Evolutionary conservation across 1,140 invertebrate species (phyloP).

Genomic region (Eupristina koningsbergeri): DNA sequence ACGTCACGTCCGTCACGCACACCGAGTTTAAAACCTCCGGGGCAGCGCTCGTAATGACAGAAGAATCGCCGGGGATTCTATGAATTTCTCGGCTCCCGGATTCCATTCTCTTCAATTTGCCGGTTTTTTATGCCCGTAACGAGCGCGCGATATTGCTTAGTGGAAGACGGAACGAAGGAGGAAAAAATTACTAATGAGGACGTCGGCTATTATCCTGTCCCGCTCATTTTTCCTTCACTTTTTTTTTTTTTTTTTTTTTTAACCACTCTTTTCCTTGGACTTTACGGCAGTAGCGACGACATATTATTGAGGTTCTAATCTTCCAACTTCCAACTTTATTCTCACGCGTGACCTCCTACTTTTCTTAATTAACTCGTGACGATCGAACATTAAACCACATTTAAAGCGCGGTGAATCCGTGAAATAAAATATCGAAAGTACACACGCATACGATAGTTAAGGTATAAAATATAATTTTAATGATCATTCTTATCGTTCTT

Average conservation of each 20-base stretch:
- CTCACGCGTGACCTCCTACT: neutral
- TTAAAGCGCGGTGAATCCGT: too few relatives aligned
- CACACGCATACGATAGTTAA: too few relatives aligned
- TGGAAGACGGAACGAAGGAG: neutral
- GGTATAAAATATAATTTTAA: too few relatives aligned
- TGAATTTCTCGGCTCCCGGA: constrained; percentile 26
- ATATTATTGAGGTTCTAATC: neutral
- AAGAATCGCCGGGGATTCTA: constrained; percentile 24
- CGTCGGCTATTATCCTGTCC: constrained; percentile 26
- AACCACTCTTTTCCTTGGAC: too few relatives aligned
- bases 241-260: neutral
- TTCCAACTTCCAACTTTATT: neutral
- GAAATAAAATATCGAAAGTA: too few relatives aligned
- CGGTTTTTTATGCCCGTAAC: constrained; percentile 1
- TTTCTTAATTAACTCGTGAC: neutral
- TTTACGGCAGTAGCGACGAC: neutral
- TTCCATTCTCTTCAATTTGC: constrained; percentile 24
- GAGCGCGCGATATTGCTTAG: neutral
- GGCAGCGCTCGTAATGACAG: neutral
- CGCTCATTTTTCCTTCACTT: neutral
- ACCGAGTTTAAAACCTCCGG: neutral
- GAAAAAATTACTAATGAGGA: constrained; percentile 44
- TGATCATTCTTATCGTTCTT: too few relatives aligned
- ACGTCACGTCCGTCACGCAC: neutral
- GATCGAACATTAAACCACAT: too few relatives aligned